phyloP scores from a whole-genome alignment of 2,888 invertebrate species.

The Hemithea aestivaria region DNA sequence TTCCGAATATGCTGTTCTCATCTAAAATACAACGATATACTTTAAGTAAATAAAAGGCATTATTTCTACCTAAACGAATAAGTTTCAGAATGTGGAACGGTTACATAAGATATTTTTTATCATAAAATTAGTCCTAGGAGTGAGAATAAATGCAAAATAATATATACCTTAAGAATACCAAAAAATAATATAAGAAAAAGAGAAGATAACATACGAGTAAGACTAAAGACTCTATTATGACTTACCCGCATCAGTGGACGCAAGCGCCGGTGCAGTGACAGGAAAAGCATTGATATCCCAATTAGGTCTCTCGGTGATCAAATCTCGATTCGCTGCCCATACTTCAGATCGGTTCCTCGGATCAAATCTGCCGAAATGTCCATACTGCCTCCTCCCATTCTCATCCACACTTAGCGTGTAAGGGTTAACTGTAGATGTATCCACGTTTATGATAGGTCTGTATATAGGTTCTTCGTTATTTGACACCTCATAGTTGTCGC shows the following conservation, averaged over 20 bases:
- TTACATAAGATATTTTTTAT: no score
- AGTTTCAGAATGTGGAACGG: no score
- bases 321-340: constrained; percentile 41
- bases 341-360: constrained; percentile 45
- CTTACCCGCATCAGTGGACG: constrained; percentile 60
- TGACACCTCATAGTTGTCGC: constrained; percentile 17
- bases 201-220: no score
- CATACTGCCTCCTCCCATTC: constrained; percentile 34
- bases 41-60: no score
- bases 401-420: constrained; percentile 38
- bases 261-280: constrained; percentile 28
- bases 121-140: no score
- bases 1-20: constrained; percentile 71
- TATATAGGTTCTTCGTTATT: constrained; percentile 15
- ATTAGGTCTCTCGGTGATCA: constrained; percentile 43
- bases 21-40: constrained; percentile 51
- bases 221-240: no score
- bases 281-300: constrained; percentile 33
- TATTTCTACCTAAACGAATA: no score
- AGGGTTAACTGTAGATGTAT: constrained; percentile 27
- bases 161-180: no score
- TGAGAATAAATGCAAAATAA: no score
- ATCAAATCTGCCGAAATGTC: constrained; percentile 33
- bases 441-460: constrained; percentile 23
- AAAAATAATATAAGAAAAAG: no score